Percentiles rank a stretch among this genome's conserved stretches.
phyloP scores from a whole-genome alignment of 2,797 vertebrate genomes.

The Bradypodion ventrale region DNA sequence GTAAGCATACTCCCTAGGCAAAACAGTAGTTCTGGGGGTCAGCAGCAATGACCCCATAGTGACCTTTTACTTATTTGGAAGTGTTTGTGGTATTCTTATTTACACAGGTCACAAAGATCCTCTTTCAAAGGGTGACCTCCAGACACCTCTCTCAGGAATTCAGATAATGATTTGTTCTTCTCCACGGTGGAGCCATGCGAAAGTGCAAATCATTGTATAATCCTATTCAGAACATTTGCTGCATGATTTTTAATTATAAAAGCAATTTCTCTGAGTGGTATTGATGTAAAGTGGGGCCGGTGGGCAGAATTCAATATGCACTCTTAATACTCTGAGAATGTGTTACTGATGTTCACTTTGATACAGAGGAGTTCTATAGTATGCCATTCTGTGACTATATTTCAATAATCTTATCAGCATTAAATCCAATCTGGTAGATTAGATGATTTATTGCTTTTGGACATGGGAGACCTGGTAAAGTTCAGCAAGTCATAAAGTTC shows the following conservation, averaged over 20 bases:
- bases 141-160: conserved; percentile 73
- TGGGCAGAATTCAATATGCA: background rate
- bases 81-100: conserved; percentile 84
- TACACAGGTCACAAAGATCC: conserved; percentile 87
- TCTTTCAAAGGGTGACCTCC: conserved; percentile 82
- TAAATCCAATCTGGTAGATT: background rate
- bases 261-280: background rate
- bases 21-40: conserved; percentile 77
- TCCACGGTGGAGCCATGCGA: conserved; percentile 64
- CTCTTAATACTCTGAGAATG: background rate
- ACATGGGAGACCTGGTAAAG: background rate
- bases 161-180: conserved; percentile 78
- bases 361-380: background rate
- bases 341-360: background rate
- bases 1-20: conserved; percentile 79
- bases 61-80: conserved; percentile 86
- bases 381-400: background rate
- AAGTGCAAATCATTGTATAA: conserved; percentile 59
- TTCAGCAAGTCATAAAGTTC: background rate
- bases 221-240: conserved; percentile 15
- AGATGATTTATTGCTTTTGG: background rate
- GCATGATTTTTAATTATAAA: background rate
- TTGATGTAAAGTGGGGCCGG: background rate
- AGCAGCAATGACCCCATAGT: conserved; percentile 81
- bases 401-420: background rate